Conservation (phyloP, 2,888 invertebrate species). For the Orthosia gracilis region DNA sequence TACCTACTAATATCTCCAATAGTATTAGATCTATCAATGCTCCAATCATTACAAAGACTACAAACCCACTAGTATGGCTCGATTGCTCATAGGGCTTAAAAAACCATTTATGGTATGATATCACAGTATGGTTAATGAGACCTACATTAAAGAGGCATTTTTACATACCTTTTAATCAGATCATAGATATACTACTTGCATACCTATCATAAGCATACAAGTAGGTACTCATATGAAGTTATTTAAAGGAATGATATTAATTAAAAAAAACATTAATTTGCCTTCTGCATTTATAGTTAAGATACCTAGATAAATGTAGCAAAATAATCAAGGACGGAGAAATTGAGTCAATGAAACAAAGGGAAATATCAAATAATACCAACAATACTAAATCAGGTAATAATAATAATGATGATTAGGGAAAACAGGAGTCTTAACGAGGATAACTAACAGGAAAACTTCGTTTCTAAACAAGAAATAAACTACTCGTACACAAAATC, state of each 20-base stretch:
- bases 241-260: slow-evolving; percentile 12
- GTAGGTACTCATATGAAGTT: no score
- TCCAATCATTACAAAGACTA: neutral
- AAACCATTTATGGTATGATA: slow-evolving; percentile 14
- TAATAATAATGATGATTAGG: neutral
- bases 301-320: neutral
- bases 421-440: neutral
- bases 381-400: neutral
- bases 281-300: neutral
- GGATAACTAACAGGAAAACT: slow-evolving; percentile 19
- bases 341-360: neutral
- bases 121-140: slow-evolving; percentile 26
- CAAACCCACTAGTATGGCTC: slow-evolving; percentile 1
- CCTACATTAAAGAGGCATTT: slow-evolving; percentile 32
- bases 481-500: neutral
- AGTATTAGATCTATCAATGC: slow-evolving; percentile 2
- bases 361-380: neutral
- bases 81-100: slow-evolving; percentile 1
- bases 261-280: slow-evolving; percentile 7
- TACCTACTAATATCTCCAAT: neutral
- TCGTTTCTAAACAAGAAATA: neutral
- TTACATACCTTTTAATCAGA: slow-evolving; percentile 13
- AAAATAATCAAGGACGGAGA: neutral
- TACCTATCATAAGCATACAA: slow-evolving; percentile 22
- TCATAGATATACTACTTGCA: neutral